A percentile compares a stretch with the other conserved stretches of the same genome.
phyloP scores from a whole-genome alignment of 2,888 invertebrate genomes.

The Diaprepes abbreviatus region DNA sequence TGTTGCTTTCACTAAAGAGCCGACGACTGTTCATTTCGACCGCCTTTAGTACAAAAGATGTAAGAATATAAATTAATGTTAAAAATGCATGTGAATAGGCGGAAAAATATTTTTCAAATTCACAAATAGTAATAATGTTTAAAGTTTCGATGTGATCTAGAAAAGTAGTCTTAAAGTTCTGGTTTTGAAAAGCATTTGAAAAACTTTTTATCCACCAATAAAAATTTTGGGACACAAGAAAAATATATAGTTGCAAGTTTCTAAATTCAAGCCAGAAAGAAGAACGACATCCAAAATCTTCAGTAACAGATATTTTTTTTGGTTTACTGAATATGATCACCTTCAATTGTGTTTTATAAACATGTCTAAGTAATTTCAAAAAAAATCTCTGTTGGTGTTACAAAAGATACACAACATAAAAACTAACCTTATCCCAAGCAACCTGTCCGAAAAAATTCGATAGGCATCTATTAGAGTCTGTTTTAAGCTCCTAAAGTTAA shows the following conservation, averaged over 20 bases:
- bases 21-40: slow-evolving; percentile 91
- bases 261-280: too few species aligned
- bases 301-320: background rate
- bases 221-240: too few species aligned
- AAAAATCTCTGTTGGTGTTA: background rate
- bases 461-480: slow-evolving; percentile 39
- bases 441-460: slow-evolving; percentile 66
- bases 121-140: too few species aligned
- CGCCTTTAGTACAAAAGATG: too few species aligned
- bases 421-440: slow-evolving; percentile 77
- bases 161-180: too few species aligned
- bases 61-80: too few species aligned
- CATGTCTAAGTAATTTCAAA: background rate
- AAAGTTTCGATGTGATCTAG: background rate
- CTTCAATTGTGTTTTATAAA: background rate
- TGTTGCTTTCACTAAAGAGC: slow-evolving; percentile 90
- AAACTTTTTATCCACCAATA: too few species aligned
- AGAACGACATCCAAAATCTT: background rate
- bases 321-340: too few species aligned
- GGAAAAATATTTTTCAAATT: too few species aligned
- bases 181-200: too few species aligned
- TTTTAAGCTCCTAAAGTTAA: slow-evolving; percentile 41
- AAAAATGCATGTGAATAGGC: too few species aligned
- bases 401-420: slow-evolving; percentile 51
- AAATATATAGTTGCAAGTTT: too few species aligned